Evolutionary conservation across 2,797 vertebrate genomes (phyloP).

Genomic region (Odontamblyopus lacepedii): DNA sequence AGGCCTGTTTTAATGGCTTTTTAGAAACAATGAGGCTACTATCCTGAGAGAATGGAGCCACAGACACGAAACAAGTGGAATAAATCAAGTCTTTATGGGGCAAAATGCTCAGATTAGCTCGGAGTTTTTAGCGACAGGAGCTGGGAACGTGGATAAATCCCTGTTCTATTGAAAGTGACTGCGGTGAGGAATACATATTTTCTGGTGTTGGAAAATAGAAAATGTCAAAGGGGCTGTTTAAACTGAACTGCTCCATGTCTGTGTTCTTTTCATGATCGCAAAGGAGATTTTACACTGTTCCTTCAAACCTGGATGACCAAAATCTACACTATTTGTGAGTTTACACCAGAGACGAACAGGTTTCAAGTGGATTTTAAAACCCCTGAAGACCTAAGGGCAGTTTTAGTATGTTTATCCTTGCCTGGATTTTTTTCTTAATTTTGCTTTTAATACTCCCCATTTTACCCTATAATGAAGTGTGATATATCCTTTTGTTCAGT

Average conservation of each 20-base stretch:
- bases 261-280: neutral
- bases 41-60: conserved; percentile 11
- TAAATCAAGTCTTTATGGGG: conserved; percentile 2
- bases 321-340: no score
- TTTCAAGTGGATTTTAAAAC: no score
- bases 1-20: conserved; percentile 22
- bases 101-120: neutral
- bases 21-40: conserved; percentile 13
- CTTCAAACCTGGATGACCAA: neutral
- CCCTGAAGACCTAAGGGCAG: no score
- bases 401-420: no score
- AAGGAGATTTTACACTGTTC: neutral
- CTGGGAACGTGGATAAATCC: conserved; percentile 5
- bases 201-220: neutral
- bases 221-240: neutral
- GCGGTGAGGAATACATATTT: conserved; percentile 7
- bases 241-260: neutral
- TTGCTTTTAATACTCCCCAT: no score
- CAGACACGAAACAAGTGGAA: conserved; percentile 5
- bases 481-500: no score
- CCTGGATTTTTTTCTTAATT: no score
- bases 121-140: conserved; percentile 13
- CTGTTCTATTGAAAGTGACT: conserved; percentile 10
- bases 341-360: no score
- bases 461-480: no score